A percentile compares a stretch with the other conserved stretches of the same genome.
Evolutionary conservation across 2,113 vertebrate genomes (phyloP).

Genomic region (Butastur rufipennis): DNA sequence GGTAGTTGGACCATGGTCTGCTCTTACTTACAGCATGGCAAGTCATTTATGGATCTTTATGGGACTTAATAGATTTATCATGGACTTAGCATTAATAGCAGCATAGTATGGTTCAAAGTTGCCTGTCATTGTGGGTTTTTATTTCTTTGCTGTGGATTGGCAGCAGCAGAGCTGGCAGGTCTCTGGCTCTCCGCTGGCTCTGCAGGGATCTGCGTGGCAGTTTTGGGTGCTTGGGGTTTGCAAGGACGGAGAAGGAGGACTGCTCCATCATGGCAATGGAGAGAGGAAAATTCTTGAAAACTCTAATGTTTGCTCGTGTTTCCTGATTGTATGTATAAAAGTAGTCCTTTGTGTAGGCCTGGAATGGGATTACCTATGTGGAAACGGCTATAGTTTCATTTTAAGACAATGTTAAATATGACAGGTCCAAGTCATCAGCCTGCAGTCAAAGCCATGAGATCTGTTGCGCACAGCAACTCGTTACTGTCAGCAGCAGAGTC

Average conservation of each 20-base stretch:
- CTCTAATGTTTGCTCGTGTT: accelerated
- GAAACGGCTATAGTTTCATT: background rate
- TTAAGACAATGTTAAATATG: background rate
- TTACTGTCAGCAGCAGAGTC: background rate
- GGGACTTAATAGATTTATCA: background rate
- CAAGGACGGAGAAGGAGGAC: background rate
- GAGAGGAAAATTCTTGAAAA: background rate
- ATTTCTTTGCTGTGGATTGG: background rate
- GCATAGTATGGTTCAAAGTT: background rate
- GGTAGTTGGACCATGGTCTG: background rate
- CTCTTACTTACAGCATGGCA: background rate
- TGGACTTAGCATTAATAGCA: background rate
- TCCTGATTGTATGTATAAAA: background rate
- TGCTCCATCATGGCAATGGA: background rate
- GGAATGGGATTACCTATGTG: background rate
- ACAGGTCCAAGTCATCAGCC: background rate
- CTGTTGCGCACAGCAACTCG: background rate
- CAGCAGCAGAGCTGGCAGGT: background rate
- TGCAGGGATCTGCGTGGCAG: background rate
- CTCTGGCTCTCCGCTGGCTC: background rate
- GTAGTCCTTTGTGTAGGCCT: background rate
- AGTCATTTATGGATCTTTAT: background rate
- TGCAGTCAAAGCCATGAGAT: background rate
- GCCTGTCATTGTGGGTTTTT: background rate
- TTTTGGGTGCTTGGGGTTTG: accelerated